Conservation (phyloP, 2,888 invertebrate genomes). For the Erebia palarica region DNA sequence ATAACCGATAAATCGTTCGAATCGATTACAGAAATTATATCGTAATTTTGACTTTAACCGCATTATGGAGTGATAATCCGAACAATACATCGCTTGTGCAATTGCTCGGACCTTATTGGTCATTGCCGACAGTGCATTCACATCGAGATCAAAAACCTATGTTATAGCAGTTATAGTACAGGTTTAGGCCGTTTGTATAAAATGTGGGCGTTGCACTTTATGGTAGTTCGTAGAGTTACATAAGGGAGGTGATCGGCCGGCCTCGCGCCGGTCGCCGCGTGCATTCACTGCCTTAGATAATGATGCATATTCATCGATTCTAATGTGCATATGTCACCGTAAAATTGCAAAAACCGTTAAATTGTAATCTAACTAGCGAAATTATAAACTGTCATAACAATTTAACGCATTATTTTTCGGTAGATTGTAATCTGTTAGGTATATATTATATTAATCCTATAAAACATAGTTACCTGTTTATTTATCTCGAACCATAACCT, state of each 20-base stretch:
- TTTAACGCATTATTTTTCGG: too few relatives aligned
- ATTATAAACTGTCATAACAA: too few relatives aligned
- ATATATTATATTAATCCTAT: too few relatives aligned
- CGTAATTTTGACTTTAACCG: constrained; percentile 33
- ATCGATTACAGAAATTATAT: constrained; percentile 33
- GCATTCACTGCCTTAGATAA: constrained; percentile 60
- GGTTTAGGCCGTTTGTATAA: constrained; percentile 56
- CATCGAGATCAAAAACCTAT: constrained; percentile 61
- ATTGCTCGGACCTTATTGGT: constrained; percentile 27
- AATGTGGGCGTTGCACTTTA: constrained; percentile 56
- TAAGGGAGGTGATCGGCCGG: constrained; percentile 78
- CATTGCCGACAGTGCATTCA: constrained; percentile 49
- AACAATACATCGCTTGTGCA: constrained; percentile 30
- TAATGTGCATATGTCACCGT: constrained; percentile 54
- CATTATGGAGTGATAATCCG: constrained; percentile 28
- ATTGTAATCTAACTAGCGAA: too few relatives aligned
- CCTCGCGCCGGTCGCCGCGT: constrained; percentile 65
- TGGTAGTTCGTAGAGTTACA: constrained; percentile 53
- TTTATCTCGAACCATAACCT: too few relatives aligned
- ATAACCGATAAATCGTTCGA: constrained; percentile 33
- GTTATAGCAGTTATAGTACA: constrained; percentile 40
- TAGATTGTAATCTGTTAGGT: too few relatives aligned
- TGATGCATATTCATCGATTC: constrained; percentile 60
- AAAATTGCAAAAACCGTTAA: too few relatives aligned
- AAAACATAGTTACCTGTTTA: too few relatives aligned